Percentiles rank a stretch among this genome's conserved stretches.
These are phyloP conservation scores for Alcis repandata DNA, from an alignment of 2,888 invertebrate species.

Conservation along the genomic window DNA sequence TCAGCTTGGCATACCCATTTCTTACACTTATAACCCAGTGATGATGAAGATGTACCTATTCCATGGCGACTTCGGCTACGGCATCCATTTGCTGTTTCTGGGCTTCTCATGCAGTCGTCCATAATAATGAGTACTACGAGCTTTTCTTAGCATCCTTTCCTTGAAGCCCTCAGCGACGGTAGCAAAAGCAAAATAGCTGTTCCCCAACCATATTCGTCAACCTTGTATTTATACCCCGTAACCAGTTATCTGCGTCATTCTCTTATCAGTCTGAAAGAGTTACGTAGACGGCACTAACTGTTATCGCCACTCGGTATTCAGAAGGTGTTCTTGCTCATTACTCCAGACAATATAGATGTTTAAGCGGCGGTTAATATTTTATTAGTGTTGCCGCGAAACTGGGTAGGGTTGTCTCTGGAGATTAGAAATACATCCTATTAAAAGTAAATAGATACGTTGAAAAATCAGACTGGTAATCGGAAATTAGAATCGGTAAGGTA, in stretches of 20 bases:
- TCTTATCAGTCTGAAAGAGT: slow-evolving; percentile 47
- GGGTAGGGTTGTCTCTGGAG: slow-evolving; percentile 56
- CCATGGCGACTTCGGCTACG: too few species aligned
- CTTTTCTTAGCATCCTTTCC: too few species aligned
- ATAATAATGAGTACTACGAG: too few species aligned
- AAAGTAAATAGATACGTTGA: too few species aligned
- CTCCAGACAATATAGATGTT: slow-evolving; percentile 80
- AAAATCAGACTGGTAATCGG: too few species aligned
- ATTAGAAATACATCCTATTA: neutral
- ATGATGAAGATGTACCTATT: too few species aligned
- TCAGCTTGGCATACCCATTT: too few species aligned
- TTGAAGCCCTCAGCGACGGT: neutral
- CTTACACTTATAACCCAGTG: too few species aligned
- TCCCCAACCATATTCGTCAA: slow-evolving; percentile 5
- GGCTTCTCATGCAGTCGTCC: too few species aligned
- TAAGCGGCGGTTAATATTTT: slow-evolving; percentile 81
- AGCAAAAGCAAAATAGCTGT: neutral
- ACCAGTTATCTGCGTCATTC: slow-evolving; percentile 38
- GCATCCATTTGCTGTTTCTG: too few species aligned
- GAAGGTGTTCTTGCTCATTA: slow-evolving; percentile 83
- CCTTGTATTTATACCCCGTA: slow-evolving; percentile 28
- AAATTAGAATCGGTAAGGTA: too few species aligned
- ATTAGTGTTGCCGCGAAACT: slow-evolving; percentile 58
- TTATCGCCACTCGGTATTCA: slow-evolving; percentile 76
- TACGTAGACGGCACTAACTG: slow-evolving; percentile 33